phyloP scores from a whole-genome alignment of 2,113 vertebrate species.

The Cololabis saira region DNA sequence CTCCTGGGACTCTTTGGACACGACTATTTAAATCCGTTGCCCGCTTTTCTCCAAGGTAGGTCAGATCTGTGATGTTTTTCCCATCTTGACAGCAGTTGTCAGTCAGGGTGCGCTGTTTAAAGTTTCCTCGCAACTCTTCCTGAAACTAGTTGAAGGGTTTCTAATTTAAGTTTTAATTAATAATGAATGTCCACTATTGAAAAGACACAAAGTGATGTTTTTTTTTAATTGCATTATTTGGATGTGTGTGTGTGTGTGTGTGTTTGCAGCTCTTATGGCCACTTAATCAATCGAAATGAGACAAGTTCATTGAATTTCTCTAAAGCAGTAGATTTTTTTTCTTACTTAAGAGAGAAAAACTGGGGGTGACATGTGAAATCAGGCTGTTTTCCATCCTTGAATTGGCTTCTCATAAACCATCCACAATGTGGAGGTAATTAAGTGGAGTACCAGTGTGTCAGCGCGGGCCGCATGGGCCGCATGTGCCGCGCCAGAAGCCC shows the following conservation, averaged over 20 bases:
- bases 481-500: slow-evolving; percentile 3
- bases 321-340: too few relatives aligned
- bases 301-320: too few relatives aligned
- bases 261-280: too few relatives aligned
- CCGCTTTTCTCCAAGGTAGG: slow-evolving; percentile 35
- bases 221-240: too few relatives aligned
- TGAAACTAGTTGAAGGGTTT: too few relatives aligned
- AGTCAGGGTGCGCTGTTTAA: neutral
- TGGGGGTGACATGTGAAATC: neutral
- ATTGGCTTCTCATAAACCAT: slow-evolving; percentile 32
- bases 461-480: too few relatives aligned
- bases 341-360: too few relatives aligned
- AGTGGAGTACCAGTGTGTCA: neutral
- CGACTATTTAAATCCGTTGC: slow-evolving; percentile 3
- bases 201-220: too few relatives aligned
- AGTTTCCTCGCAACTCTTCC: neutral
- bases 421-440: slow-evolving; percentile 37
- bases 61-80: neutral
- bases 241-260: too few relatives aligned
- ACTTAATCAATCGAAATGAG: too few relatives aligned
- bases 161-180: too few relatives aligned
- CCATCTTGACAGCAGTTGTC: slow-evolving; percentile 8
- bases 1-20: neutral
- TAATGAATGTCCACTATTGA: too few relatives aligned
- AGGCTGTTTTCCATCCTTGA: neutral